Conservation (phyloP, 2,113 vertebrate species). For the Psephotus haematonotus region DNA sequence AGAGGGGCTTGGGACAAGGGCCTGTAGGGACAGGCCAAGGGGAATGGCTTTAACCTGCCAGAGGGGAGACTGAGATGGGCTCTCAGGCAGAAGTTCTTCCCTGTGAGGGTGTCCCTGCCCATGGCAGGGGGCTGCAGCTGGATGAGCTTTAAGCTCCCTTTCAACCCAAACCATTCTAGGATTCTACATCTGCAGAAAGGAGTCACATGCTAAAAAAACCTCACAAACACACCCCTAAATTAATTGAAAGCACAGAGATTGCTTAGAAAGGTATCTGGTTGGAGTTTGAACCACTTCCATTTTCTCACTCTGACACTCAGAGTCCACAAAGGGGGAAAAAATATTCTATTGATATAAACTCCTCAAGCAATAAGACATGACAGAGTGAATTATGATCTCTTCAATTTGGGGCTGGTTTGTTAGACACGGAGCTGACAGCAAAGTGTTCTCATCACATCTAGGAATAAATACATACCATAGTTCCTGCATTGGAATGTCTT, state of each 20-base stretch:
- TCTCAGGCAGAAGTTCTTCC: neutral
- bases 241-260: neutral
- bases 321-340: neutral
- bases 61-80: neutral
- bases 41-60: neutral
- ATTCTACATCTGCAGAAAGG: neutral
- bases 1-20: too few species aligned
- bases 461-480: neutral
- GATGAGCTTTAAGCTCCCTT: neutral
- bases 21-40: neutral
- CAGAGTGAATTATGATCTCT: neutral
- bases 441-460: neutral
- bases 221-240: neutral
- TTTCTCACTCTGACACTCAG: neutral
- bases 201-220: neutral
- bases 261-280: neutral
- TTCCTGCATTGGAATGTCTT: neutral
- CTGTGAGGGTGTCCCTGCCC: neutral
- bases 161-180: neutral
- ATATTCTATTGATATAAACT: neutral
- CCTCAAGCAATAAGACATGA: neutral
- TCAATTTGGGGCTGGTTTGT: neutral
- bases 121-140: neutral
- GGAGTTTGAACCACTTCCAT: neutral
- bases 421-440: neutral